Evolutionary conservation across 2,888 invertebrate species (phyloP), one percentile per base, ranked within the genome.

Genomic region (Marronus borbonicus): DNA sequence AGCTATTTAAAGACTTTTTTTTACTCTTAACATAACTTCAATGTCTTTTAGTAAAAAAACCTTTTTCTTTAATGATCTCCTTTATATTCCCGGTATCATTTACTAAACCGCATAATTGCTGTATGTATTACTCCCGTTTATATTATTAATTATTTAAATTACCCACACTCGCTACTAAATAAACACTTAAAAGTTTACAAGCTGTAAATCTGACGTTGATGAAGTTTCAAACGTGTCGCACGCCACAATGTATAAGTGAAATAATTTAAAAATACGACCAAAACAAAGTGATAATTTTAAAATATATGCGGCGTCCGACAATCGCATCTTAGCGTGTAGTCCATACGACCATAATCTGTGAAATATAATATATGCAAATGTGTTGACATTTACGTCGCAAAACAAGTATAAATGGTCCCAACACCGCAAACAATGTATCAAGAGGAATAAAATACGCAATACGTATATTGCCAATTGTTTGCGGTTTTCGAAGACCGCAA

Each of bases 401-500:
- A 44, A 58, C 55, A 58, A 20, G 20, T 58, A 58, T 58, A 58
- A 58, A 58, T 58, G 55, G 55, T 20, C 20, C 55, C 44, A 8
- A 20, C 55, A 58, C 55, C 55, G 55, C 55, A 58, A 58, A 58
- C 55, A 58, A 58, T 58, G 55, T 17, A 58, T 58, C 55, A 58
- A 58, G 36, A 64, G n/a, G 36, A 31, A 64, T 31, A 64, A 64
- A n/a, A 64, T n/a, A 17, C 64, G 31, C 36, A 36, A 64, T 64
- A 36, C 64, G 44, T 44, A 36, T 31, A 64, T 66, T 44, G 66
- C 49, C 44, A 44, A 66, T 66, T 66, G 66, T 66, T 66, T 66
- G 66, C 49, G 66, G 66, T 66, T 66, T 44, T 66, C 3, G 2
- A 66, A 66, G 49, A 66, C 44, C 44, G 49, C 66, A 66, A 49